A percentile compares a stretch with the other conserved stretches of the same genome.
Evolutionary conservation across 2,888 invertebrate species (phyloP).

Genomic region (Cataglyphis livida): DNA sequence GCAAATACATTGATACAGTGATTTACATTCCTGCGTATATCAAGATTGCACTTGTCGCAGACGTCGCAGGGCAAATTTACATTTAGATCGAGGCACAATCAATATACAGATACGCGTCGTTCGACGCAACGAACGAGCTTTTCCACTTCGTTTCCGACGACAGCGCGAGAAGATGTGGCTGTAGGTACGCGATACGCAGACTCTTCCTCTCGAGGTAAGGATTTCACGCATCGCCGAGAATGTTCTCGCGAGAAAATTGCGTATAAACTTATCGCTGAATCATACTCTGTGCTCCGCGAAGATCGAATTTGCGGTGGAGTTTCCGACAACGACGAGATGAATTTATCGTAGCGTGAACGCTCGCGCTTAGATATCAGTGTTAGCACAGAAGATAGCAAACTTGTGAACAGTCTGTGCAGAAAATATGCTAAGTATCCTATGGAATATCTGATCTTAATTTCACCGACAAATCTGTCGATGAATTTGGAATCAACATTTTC

Average conservation of each 20-base stretch:
- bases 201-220: conserved; percentile 4
- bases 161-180: neutral
- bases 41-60: neutral
- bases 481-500: neutral
- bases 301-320: conserved; percentile 33
- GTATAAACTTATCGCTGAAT: conserved; percentile 32
- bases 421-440: neutral
- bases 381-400: conserved; percentile 2
- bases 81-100: conserved; percentile 43
- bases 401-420: neutral
- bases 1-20: neutral
- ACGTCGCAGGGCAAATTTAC: conserved; percentile 7
- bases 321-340: conserved; percentile 24
- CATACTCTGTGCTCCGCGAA: conserved; percentile 11
- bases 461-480: neutral
- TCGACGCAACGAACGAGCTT: conserved; percentile 9
- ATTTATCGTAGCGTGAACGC: conserved; percentile 25
- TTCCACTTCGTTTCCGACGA: conserved; percentile 25
- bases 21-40: neutral
- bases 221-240: conserved; percentile 31
- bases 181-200: neutral
- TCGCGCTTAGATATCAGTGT: conserved; percentile 15
- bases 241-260: conserved; percentile 27
- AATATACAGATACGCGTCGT: neutral
- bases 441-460: neutral